Percentiles rank a stretch among this genome's conserved stretches.
Conservation (phyloP, 2,113 vertebrate species). For the Urocynchramus pylzowi region DNA sequence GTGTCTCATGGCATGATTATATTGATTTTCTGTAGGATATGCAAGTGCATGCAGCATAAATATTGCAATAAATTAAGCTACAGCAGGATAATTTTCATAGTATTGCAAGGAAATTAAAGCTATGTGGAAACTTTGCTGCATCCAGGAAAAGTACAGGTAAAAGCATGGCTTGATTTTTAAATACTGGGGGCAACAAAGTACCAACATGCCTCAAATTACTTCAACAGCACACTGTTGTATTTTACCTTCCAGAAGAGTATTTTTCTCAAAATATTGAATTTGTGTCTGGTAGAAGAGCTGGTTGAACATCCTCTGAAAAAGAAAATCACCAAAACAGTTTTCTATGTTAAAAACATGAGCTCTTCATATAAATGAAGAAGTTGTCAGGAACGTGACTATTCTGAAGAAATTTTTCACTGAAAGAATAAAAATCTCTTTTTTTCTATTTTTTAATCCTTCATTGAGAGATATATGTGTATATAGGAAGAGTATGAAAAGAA, state of each 20-base stretch:
- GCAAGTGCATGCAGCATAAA: not conserved
- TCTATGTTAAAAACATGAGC: not conserved
- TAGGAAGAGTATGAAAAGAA: not conserved
- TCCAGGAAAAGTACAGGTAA: not conserved
- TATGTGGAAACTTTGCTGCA: not conserved
- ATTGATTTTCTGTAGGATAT: not conserved
- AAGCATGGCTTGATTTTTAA: not conserved
- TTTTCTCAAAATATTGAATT: not conserved
- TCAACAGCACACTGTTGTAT: not conserved
- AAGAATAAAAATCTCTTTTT: not conserved
- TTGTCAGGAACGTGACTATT: not conserved
- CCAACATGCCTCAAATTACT: not conserved
- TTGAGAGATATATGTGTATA: not conserved
- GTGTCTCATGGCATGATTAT: not conserved
- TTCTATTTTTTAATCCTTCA: not conserved
- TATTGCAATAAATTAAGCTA: not conserved
- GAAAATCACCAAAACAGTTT: not conserved
- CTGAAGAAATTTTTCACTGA: not conserved
- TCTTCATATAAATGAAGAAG: not conserved
- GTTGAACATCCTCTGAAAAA: not conserved
- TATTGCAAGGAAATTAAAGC: not conserved
- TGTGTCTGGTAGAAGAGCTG: not conserved
- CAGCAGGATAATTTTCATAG: not conserved
- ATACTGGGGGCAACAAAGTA: not conserved
- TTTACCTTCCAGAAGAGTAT: not conserved